A percentile compares a stretch with the other conserved stretches of the same genome.
Conservation (phyloP, 1,140 invertebrate species). For the Drosophila seguyi region DNA sequence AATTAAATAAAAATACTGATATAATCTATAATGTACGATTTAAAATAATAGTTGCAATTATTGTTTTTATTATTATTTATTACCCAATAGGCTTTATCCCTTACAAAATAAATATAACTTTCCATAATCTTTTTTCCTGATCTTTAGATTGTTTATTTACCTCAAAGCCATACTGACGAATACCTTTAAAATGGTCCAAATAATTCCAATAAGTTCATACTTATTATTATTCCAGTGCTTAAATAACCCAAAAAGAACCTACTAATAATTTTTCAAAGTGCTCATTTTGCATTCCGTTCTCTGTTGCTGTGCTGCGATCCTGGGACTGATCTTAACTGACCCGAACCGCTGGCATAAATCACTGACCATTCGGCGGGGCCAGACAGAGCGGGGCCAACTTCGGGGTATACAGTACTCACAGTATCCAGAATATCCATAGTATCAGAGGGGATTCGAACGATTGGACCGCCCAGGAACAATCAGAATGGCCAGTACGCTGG, state of each 20-base stretch:
- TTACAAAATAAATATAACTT: too few relatives aligned
- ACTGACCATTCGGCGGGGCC: slow-evolving; percentile 60
- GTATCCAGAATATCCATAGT: background rate
- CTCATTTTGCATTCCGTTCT: slow-evolving; percentile 1
- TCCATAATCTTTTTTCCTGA: too few relatives aligned
- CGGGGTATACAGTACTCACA: background rate
- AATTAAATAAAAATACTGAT: too few relatives aligned
- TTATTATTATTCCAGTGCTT: background rate
- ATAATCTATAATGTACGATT: too few relatives aligned
- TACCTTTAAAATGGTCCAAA: too few relatives aligned
- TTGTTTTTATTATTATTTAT: too few relatives aligned
- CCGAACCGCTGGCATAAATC: slow-evolving; percentile 62
- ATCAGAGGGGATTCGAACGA: background rate
- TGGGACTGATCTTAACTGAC: slow-evolving; percentile 33
- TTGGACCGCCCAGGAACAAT: slow-evolving; percentile 38
- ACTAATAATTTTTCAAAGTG: background rate
- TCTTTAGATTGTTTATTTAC: too few relatives aligned
- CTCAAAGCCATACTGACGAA: too few relatives aligned
- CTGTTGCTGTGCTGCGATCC: slow-evolving; percentile 40
- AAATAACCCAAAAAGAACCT: background rate
- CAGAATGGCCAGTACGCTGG: slow-evolving; percentile 5
- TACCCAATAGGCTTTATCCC: too few relatives aligned
- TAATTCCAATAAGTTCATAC: background rate
- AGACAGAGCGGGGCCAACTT: slow-evolving; percentile 46
- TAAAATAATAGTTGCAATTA: too few relatives aligned